phyloP scores from a whole-genome alignment of 1,140 invertebrate species.

The Odontomachus brunneus region DNA sequence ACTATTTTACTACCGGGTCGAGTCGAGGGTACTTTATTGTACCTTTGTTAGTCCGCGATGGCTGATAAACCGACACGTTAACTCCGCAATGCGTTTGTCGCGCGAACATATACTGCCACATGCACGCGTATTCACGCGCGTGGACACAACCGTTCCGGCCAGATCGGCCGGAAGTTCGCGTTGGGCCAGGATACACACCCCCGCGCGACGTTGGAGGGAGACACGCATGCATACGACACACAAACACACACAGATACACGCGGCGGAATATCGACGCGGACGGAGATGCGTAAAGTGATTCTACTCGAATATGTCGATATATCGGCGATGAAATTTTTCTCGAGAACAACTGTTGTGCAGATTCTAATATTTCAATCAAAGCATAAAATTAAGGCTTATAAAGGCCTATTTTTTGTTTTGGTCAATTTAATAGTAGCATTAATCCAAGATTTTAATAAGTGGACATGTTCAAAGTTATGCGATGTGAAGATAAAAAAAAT shows the following conservation, averaged over 20 bases:
- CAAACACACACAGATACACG: neutral
- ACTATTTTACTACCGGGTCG: constrained; percentile 51
- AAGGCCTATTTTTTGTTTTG: no score
- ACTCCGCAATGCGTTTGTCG: constrained; percentile 49
- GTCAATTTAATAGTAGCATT: no score
- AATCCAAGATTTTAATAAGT: no score
- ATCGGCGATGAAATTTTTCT: constrained; percentile 29
- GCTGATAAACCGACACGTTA: constrained; percentile 51
- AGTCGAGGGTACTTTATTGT: constrained; percentile 45
- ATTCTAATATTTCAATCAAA: no score
- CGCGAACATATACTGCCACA: constrained; percentile 8
- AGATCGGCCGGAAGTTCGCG: neutral
- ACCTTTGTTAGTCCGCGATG: constrained; percentile 31
- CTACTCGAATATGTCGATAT: neutral
- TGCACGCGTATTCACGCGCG: neutral
- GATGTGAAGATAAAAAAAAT: no score
- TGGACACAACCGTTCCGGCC: neutral
- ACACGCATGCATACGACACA: no score
- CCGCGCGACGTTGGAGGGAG: no score
- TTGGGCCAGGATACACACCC: constrained; percentile 16
- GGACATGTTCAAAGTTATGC: no score
- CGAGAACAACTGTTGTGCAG: no score
- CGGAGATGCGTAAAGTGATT: constrained; percentile 14
- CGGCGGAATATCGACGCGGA: neutral
- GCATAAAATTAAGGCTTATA: no score